phyloP scores from a whole-genome alignment of 2,113 vertebrate genomes.

The Oncorhynchus keta region DNA sequence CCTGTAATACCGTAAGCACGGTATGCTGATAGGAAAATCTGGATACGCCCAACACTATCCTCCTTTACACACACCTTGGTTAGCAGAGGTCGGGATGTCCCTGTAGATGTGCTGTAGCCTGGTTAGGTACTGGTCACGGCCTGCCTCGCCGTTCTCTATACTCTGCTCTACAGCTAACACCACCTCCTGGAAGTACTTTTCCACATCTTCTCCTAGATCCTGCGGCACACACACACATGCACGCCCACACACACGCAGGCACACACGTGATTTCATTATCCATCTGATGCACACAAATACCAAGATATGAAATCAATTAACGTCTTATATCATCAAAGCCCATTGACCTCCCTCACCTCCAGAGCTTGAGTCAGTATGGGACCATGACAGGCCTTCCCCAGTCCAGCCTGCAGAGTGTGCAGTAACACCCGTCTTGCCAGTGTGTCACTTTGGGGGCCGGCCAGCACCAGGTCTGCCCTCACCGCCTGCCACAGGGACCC shows the following conservation, averaged over 20 bases:
- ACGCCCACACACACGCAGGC: neutral
- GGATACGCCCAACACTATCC: too few relatives aligned
- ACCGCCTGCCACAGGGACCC: conserved; percentile 74
- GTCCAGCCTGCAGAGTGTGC: conserved; percentile 70
- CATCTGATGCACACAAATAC: neutral
- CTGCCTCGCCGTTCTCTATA: conserved; percentile 21
- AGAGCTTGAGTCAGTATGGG: conserved; percentile 31
- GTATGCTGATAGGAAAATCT: too few relatives aligned
- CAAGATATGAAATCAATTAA: neutral
- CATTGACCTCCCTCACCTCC: neutral
- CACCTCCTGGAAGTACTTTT: conserved; percentile 71
- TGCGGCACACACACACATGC: conserved; percentile 38
- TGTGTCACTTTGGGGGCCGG: conserved; percentile 43
- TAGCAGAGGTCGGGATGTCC: conserved; percentile 37
- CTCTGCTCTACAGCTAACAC: conserved; percentile 45
- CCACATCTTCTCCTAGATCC: conserved; percentile 53
- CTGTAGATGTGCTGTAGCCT: conserved; percentile 51
- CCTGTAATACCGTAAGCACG: too few relatives aligned
- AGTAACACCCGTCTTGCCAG: conserved; percentile 70
- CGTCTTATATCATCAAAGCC: neutral
- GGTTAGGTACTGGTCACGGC: conserved; percentile 32
- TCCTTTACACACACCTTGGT: conserved; percentile 31
- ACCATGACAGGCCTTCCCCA: conserved; percentile 67
- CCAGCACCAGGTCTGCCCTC: conserved; percentile 57
- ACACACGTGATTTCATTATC: neutral